Evolutionary conservation across 2,113 vertebrate species (phyloP), one percentile per base, ranked within the genome.

Genomic region (Myanophis thanlyinensis): DNA sequence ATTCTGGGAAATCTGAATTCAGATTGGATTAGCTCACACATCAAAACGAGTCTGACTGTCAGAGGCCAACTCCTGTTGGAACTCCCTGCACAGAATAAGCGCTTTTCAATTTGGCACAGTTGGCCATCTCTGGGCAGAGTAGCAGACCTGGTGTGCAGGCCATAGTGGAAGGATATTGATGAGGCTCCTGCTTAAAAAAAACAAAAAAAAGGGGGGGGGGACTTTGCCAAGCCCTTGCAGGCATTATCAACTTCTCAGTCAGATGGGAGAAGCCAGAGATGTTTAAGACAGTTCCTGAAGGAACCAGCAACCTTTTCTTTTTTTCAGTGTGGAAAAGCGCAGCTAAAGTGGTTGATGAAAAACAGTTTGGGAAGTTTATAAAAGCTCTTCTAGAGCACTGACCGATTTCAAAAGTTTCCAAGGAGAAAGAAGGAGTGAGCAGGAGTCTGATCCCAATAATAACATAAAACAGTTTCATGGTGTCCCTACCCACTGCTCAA

Each of bases 1-100:
- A 92, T 87, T 85, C 88, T 90, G 59, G 91, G 94, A 94, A 96
- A 91, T 49, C 94, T 91, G 47, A 44, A n/a, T 94, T 96, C 94
- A 91, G 90, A 49, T 94, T 94, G 96, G 92, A 94, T 95, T 89
- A 96, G 92, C 85, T 92, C 94, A 47, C 22, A 62, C 44, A 44
- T 89, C 73, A 93, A 94, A 95, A 94, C 85, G 1, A 94, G 11
- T 93, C 94, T 94, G 91, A 52, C 91, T 91, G 86, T 94, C 92
- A 95, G 62, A 94, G 90, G 15, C 85, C 87, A 62, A 87, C 30
- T 95, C 49, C 85, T 92, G 90, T 53, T 91, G 88, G 87, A 94
- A 89, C 73, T 49, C 52, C 1, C 47, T 92, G 85, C 87, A 9
- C 44, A 85, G 92, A 94, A 92, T 92, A 94, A 96, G 91, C 7